These are phyloP conservation scores for Corvus moneduloides DNA, from an alignment of 2,113 vertebrate genomes.

Conservation along the genomic window DNA sequence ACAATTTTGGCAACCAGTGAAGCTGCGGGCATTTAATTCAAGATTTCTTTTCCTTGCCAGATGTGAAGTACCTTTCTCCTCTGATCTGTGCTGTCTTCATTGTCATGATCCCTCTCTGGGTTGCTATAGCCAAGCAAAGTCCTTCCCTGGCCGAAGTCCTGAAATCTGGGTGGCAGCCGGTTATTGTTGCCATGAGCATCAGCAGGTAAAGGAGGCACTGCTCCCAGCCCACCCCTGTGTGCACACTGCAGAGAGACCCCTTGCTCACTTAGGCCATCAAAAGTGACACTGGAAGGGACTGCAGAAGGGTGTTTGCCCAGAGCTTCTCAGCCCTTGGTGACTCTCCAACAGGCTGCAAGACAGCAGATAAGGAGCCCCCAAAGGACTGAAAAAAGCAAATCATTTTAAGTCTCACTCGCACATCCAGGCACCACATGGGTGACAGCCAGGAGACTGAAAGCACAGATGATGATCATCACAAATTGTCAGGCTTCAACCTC, in stretches of 20 bases:
- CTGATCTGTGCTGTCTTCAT: slow-evolving; percentile 82
- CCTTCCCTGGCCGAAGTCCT: slow-evolving; percentile 85
- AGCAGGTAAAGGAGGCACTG: slow-evolving; percentile 82
- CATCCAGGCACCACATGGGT: neutral
- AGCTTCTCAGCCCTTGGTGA: neutral
- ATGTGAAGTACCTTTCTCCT: slow-evolving; percentile 81
- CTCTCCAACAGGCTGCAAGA: neutral
- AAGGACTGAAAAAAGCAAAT: neutral
- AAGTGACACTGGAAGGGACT: neutral
- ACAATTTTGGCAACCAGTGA: neutral
- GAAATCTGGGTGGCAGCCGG: slow-evolving; percentile 90
- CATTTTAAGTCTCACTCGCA: neutral
- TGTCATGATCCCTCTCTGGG: slow-evolving; percentile 86
- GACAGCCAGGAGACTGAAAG: neutral
- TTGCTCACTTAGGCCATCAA: neutral
- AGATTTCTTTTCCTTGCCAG: slow-evolving; percentile 65
- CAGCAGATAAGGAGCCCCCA: neutral
- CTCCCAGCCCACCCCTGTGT: accelerated
- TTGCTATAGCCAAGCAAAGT: slow-evolving; percentile 80
- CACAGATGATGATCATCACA: neutral
- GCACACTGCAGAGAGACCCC: neutral
- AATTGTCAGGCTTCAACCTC: neutral
- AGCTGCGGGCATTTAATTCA: neutral
- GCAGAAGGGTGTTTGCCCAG: neutral
- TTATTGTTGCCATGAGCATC: slow-evolving; percentile 93